Evolutionary conservation across 2,797 vertebrate species (phyloP).

Genomic region (Tragopan temminckii): DNA sequence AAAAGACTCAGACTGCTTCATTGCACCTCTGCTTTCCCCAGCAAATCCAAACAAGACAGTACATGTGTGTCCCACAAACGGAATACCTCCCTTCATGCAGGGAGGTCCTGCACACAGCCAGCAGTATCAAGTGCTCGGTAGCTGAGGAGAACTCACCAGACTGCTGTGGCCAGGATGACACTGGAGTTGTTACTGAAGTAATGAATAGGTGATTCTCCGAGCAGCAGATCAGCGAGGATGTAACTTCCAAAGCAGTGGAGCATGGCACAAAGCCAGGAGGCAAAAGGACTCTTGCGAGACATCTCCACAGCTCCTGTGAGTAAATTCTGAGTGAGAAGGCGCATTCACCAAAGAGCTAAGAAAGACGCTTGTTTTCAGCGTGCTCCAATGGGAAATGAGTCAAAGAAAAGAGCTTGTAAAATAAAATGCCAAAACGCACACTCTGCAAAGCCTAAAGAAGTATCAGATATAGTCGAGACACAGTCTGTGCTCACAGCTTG

Average conservation of each 20-base stretch:
- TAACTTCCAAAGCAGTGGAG: constrained; percentile 98
- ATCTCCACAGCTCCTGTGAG: constrained; percentile 87
- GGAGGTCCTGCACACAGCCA: fast-evolving
- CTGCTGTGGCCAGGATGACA: constrained; percentile 92
- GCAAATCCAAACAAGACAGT: neutral
- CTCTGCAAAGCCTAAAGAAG: neutral
- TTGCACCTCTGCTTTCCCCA: neutral
- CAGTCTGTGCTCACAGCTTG: neutral
- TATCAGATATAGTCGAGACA: neutral
- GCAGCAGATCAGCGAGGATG: constrained; percentile 93
- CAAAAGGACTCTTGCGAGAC: constrained; percentile 92
- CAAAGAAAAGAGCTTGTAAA: neutral
- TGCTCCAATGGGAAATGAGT: neutral
- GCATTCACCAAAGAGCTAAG: neutral
- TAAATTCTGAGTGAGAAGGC: neutral
- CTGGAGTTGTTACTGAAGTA: constrained; percentile 97
- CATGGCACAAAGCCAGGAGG: constrained; percentile 98
- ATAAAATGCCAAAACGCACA: neutral
- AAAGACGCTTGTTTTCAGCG: neutral
- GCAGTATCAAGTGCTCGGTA: fast-evolving
- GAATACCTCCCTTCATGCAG: neutral
- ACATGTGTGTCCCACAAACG: neutral
- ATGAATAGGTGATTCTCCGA: constrained; percentile 90
- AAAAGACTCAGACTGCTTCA: neutral
- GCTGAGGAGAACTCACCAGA: constrained; percentile 87